phyloP scores from a whole-genome alignment of 2,113 vertebrate species.

The Dryoscopus gambensis region DNA sequence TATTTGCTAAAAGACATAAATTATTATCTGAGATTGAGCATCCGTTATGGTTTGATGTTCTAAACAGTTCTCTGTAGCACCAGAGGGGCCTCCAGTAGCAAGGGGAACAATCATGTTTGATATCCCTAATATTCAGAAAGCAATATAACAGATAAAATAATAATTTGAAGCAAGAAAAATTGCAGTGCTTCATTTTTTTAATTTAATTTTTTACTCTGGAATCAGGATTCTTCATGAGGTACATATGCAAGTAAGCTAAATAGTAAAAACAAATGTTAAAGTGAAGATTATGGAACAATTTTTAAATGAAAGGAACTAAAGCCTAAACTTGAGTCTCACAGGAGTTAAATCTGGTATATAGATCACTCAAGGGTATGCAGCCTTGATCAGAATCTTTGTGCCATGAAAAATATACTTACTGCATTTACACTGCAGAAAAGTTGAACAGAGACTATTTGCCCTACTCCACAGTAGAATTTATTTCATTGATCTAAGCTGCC shows the following conservation, averaged over 20 bases:
- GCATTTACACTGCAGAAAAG: not conserved
- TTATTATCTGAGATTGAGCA: not conserved
- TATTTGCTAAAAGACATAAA: constrained; percentile 4
- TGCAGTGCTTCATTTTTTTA: not conserved
- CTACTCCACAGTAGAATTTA: not conserved
- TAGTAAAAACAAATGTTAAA: not conserved
- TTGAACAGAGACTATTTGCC: not conserved
- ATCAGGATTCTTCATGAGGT: not conserved
- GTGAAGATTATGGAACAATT: not conserved
- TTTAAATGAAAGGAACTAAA: not conserved
- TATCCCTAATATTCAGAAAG: not conserved
- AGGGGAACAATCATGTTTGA: not conserved
- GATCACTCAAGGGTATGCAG: not conserved
- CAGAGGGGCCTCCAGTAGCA: not conserved
- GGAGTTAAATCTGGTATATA: not conserved
- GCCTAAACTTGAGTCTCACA: not conserved
- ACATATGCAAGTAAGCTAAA: not conserved
- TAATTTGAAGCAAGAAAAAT: not conserved
- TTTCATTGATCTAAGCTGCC: not conserved
- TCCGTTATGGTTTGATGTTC: not conserved
- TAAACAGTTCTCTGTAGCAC: not conserved
- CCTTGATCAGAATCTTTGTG: not conserved
- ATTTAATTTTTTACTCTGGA: not conserved
- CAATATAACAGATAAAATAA: not conserved
- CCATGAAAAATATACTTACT: not conserved